Evolutionary conservation across 2,113 vertebrate species (phyloP), one percentile per base, ranked within the genome.

Genomic region (Peromyscus californicus): DNA sequence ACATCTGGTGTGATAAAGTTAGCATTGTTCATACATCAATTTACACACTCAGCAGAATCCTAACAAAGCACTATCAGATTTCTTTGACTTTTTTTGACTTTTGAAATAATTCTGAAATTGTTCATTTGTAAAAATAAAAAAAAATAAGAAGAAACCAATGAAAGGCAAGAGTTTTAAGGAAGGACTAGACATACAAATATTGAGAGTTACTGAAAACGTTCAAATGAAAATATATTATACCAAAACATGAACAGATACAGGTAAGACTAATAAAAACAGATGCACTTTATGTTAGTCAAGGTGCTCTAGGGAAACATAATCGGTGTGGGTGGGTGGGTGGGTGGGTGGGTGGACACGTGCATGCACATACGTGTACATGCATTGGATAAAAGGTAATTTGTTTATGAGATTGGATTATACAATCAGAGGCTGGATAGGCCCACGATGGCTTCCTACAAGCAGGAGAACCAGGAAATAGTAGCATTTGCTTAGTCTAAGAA

Each of bases 161-260:
- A 94, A 90, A 97, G 29, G 6, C 13, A 90, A 96, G 15, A 42
- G 13, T 59, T 80, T n/a, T 86, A 10, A 67, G 61, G 83, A 97
- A 33, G 3, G 16, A 36, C 86, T 88, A 63, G 12, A 90, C 69
- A 65, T 90, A 87, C 16, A 96, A 96, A 88, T 94, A 97, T 75
- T 65, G 86, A 96, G 90, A 72, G 4, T 29, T 72, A 74, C 39
- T 79, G 22, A 65, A 92, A 90, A 91, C 24, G 13, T 45, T 89
- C 89, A 97, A 96, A 94, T 67, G 83, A 92, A 88, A 96, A 72
- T 19, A n/a, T 80, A 72, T 42, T 33, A 86, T 89, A 78, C 54
- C 39, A 83, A 21, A 33, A 82, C 5, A 39, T 57, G 24, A 91
- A 86, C 79, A 94, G 84, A 89, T 29, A 67, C 9, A 5, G 89